phyloP scores from a whole-genome alignment of 2,797 vertebrate genomes.

The Hephaestus fuliginosus region DNA sequence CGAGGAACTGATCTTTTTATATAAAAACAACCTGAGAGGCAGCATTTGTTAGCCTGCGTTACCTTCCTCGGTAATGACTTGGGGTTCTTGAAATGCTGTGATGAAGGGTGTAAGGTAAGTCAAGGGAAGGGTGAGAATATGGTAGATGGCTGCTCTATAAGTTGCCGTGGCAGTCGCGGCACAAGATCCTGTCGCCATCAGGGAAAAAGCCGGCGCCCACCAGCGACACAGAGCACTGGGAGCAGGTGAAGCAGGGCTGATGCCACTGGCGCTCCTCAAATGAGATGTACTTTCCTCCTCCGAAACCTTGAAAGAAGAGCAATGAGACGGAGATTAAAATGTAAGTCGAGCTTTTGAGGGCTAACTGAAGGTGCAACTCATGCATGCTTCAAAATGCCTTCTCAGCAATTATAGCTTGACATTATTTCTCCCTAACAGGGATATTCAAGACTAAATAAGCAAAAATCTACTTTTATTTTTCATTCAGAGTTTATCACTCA shows the following conservation, averaged over 20 bases:
- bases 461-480: neutral
- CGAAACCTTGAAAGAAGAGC: constrained; percentile 87
- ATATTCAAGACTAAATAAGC: neutral
- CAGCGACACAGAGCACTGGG: constrained; percentile 94
- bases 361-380: neutral
- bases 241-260: constrained; percentile 96
- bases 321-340: neutral
- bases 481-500: neutral
- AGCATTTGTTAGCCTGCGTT: constrained; percentile 60
- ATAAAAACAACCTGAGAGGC: constrained; percentile 67
- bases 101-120: constrained; percentile 15
- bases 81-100: constrained; percentile 50
- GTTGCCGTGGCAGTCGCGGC: constrained; percentile 93
- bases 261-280: constrained; percentile 99
- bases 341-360: constrained; percentile 3
- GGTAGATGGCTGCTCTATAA: constrained; percentile 81
- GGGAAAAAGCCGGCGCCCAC: constrained; percentile 98
- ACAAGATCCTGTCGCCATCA: constrained; percentile 93
- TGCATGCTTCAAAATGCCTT: neutral
- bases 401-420: neutral
- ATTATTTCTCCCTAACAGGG: neutral
- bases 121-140: constrained; percentile 8
- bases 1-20: constrained; percentile 38
- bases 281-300: constrained; percentile 98
- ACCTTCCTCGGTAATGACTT: constrained; percentile 57